These are phyloP conservation scores for Rugalucina vietnamica DNA, from an alignment of 2,888 invertebrate species.

Conservation along the genomic window DNA sequence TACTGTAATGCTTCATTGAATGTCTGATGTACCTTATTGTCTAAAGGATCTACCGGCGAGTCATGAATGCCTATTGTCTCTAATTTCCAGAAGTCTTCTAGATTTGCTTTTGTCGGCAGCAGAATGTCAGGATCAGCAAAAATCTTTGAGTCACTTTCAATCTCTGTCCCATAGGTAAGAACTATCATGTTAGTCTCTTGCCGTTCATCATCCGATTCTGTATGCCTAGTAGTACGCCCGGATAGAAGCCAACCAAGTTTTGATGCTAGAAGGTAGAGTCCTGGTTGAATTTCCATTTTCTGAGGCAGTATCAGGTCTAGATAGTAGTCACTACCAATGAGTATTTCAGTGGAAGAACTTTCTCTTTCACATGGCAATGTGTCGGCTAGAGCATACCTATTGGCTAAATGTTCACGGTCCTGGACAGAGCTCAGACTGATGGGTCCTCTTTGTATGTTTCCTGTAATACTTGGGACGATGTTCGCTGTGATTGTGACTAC, in stretches of 20 bases:
- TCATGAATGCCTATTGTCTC: background rate
- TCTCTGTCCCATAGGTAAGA: background rate
- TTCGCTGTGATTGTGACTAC: background rate
- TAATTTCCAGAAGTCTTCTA: background rate
- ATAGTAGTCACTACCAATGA: background rate
- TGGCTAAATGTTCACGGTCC: background rate
- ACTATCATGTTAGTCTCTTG: background rate
- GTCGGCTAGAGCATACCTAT: background rate
- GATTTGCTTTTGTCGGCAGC: background rate
- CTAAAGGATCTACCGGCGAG: background rate
- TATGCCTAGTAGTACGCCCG: background rate
- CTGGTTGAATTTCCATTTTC: background rate
- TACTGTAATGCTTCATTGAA: conserved; percentile 24
- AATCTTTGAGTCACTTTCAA: background rate
- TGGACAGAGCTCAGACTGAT: background rate
- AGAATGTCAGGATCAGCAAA: background rate
- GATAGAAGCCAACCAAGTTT: background rate
- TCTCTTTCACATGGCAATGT: background rate
- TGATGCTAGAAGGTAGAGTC: background rate
- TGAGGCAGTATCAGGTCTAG: background rate
- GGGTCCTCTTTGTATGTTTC: conserved; percentile 4
- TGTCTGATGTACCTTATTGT: background rate
- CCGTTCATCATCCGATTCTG: background rate
- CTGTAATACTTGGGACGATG: conserved; percentile 16
- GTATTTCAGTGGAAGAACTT: background rate